phyloP scores from a whole-genome alignment of 1,140 invertebrate species.

The Drosophila varians region DNA sequence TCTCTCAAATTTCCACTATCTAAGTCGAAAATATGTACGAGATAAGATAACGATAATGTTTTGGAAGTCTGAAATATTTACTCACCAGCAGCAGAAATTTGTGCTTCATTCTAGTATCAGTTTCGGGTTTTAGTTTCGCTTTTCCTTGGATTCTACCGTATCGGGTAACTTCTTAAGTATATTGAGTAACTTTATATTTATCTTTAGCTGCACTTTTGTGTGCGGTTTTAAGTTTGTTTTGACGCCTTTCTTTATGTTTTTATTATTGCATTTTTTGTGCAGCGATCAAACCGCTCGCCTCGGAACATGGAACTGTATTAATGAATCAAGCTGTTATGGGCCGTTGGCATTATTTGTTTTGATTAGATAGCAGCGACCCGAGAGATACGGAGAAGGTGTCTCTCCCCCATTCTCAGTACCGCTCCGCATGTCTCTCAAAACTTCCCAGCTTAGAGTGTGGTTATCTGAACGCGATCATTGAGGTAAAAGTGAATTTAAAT shows the following conservation, averaged over 20 bases:
- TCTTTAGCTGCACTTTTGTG: slow-evolving; percentile 11
- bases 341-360: slow-evolving; percentile 71
- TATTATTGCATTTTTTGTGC: slow-evolving; percentile 5
- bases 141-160: neutral
- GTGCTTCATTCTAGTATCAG: slow-evolving; percentile 54
- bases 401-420: neutral
- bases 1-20: slow-evolving; percentile 37
- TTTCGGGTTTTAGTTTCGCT: slow-evolving; percentile 5
- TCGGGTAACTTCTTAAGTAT: slow-evolving; percentile 3
- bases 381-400: neutral
- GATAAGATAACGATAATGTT: slow-evolving; percentile 63
- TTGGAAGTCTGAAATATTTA: slow-evolving; percentile 40
- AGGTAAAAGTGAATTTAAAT: slow-evolving; percentile 65
- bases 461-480: slow-evolving; percentile 26
- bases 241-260: slow-evolving; percentile 15
- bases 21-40: slow-evolving; percentile 47
- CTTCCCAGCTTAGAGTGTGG: slow-evolving; percentile 21
- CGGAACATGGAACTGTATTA: slow-evolving; percentile 49
- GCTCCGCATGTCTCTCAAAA: neutral
- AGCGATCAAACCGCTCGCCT: slow-evolving; percentile 21
- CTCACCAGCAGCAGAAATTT: slow-evolving; percentile 63
- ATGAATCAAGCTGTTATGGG: slow-evolving; percentile 67
- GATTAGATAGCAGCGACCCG: slow-evolving; percentile 64
- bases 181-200: slow-evolving; percentile 18
- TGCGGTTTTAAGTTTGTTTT: slow-evolving; percentile 4